Conservation (phyloP, 2,797 vertebrate species). For the Delichon dasypus region DNA sequence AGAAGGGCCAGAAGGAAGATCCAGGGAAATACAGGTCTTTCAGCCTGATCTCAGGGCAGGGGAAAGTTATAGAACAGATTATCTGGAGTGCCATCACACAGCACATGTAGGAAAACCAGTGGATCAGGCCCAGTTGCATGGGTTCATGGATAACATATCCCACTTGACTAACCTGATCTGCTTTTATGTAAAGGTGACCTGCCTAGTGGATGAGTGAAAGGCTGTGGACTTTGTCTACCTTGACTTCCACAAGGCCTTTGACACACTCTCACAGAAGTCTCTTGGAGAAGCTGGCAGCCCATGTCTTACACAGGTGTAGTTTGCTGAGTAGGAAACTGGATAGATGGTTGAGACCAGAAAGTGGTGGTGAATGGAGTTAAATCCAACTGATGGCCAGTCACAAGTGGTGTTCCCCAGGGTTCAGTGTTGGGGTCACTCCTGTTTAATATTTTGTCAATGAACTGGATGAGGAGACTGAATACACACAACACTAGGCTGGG, state of each 20-base stretch:
- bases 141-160: not conserved
- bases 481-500: not conserved
- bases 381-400: not conserved
- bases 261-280: not conserved
- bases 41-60: not conserved
- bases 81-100: not conserved
- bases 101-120: not conserved
- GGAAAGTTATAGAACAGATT: not conserved
- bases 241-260: not conserved
- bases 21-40: not conserved
- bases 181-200: not conserved
- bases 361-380: not conserved
- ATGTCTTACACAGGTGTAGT: not conserved
- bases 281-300: not conserved
- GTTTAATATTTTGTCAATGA: not conserved
- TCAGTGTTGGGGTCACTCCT: not conserved
- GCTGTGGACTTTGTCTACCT: not conserved
- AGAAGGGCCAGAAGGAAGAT: not conserved
- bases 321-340: not conserved
- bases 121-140: not conserved
- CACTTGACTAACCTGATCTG: not conserved
- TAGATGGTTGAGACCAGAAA: not conserved
- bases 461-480: not conserved
- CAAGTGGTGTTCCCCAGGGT: not conserved
- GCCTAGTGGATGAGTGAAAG: not conserved